Evolutionary conservation across 2,113 vertebrate species (phyloP).

Genomic region (Eulemur macaco): DNA sequence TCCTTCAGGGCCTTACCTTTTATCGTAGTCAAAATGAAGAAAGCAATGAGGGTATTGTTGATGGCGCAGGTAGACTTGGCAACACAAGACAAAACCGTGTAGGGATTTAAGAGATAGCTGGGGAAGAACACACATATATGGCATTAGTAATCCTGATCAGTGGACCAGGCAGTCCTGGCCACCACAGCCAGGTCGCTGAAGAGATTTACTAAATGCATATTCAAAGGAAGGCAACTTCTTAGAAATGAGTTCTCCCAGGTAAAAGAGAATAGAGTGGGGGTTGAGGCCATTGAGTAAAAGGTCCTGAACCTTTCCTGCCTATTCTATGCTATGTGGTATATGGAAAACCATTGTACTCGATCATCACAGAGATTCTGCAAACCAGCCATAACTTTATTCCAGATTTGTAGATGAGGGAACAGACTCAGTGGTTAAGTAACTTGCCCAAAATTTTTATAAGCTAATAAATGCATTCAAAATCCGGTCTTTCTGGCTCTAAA

Average conservation of each 20-base stretch:
- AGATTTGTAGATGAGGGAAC: not conserved
- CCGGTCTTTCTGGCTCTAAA: not conserved
- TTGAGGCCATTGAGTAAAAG: not conserved
- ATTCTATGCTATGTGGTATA: not conserved
- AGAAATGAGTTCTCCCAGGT: constrained; percentile 36
- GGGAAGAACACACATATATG: constrained; percentile 70
- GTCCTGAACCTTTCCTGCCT: not conserved
- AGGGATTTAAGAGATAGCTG: constrained; percentile 98
- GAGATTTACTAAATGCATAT: constrained; percentile 43
- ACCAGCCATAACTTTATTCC: not conserved
- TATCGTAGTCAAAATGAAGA: constrained; percentile 95
- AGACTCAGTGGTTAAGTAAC: not conserved
- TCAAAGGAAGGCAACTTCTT: constrained; percentile 33
- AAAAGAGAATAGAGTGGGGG: not conserved
- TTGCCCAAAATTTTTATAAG: constrained; percentile 40
- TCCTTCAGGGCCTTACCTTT: constrained; percentile 87
- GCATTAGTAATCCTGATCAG: constrained; percentile 53
- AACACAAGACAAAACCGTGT: constrained; percentile 96
- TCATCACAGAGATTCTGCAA: constrained; percentile 12
- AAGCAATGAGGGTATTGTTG: constrained; percentile 93
- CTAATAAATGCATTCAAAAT: constrained; percentile 43
- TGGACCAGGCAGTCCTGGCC: not conserved
- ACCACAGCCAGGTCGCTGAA: constrained; percentile 9
- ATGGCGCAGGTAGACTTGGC: constrained; percentile 97
- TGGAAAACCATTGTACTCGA: not conserved